A percentile compares a stretch with the other conserved stretches of the same genome.
phyloP scores from a whole-genome alignment of 2,888 invertebrate species.

The Heteromyza rotundicornis region DNA sequence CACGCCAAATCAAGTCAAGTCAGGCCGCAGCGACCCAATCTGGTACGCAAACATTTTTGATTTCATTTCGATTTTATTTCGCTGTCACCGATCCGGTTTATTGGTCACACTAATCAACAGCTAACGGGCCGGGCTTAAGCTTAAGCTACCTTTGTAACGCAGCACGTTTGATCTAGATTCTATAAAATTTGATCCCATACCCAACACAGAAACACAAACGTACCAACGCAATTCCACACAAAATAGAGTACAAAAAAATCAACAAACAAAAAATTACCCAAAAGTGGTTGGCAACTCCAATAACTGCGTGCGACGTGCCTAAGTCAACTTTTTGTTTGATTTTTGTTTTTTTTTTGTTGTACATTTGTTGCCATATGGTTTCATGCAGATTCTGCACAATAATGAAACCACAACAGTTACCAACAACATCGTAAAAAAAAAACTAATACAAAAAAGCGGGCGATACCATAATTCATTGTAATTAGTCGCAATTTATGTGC shows the following conservation, averaged over 20 bases:
- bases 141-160: background rate
- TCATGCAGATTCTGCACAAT: background rate
- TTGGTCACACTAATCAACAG: slow-evolving; percentile 4
- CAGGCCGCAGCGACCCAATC: too few relatives aligned
- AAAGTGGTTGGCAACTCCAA: too few relatives aligned
- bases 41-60: too few relatives aligned
- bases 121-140: background rate
- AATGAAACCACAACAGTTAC: too few relatives aligned
- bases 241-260: too few relatives aligned
- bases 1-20: too few relatives aligned
- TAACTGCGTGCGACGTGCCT: too few relatives aligned
- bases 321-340: too few relatives aligned
- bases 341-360: too few relatives aligned
- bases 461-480: slow-evolving; percentile 33
- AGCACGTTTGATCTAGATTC: slow-evolving; percentile 12
- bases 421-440: too few relatives aligned
- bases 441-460: background rate
- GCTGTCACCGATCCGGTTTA: slow-evolving; percentile 7
- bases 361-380: background rate
- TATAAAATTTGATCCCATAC: background rate
- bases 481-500: slow-evolving; percentile 38
- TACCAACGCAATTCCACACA: too few relatives aligned
- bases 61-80: background rate
- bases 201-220: background rate
- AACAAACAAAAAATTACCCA: too few relatives aligned